These are phyloP conservation scores for Tamias sibiricus DNA, from an alignment of 2,113 vertebrate genomes.

Conservation along the genomic window DNA sequence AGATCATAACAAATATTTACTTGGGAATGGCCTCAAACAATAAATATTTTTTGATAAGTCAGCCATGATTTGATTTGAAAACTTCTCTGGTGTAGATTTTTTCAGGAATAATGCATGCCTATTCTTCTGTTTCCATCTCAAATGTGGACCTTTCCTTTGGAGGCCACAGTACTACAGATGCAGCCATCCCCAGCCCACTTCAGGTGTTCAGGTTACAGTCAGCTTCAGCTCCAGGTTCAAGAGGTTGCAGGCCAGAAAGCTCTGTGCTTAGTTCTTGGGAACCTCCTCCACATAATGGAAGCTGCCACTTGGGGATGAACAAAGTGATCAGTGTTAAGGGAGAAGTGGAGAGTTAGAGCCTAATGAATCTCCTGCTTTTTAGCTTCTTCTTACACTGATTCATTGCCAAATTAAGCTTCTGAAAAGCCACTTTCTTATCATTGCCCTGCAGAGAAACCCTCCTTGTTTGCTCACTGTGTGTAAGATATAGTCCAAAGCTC, in stretches of 20 bases:
- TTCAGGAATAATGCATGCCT: neutral
- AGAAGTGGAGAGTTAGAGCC: neutral
- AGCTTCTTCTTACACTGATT: neutral
- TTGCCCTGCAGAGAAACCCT: neutral
- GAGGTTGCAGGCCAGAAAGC: neutral
- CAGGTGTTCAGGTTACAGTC: neutral
- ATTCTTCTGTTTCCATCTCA: neutral
- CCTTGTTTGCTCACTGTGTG: neutral
- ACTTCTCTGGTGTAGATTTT: neutral
- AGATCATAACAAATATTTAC: neutral
- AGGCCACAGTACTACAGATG: neutral
- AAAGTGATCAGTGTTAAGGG: neutral
- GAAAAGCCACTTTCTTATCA: neutral
- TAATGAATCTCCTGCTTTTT: neutral
- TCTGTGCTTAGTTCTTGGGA: constrained; percentile 31
- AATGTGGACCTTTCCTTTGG: neutral
- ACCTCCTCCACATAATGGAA: neutral
- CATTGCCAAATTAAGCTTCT: neutral
- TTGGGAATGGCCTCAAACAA: neutral
- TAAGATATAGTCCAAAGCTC: neutral
- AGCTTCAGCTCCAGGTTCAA: neutral
- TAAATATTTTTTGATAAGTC: neutral
- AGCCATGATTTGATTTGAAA: neutral
- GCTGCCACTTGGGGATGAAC: neutral
- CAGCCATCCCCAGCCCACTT: neutral